phyloP scores from a whole-genome alignment of 2,888 invertebrate species.

The Andrena hattorfiana region DNA sequence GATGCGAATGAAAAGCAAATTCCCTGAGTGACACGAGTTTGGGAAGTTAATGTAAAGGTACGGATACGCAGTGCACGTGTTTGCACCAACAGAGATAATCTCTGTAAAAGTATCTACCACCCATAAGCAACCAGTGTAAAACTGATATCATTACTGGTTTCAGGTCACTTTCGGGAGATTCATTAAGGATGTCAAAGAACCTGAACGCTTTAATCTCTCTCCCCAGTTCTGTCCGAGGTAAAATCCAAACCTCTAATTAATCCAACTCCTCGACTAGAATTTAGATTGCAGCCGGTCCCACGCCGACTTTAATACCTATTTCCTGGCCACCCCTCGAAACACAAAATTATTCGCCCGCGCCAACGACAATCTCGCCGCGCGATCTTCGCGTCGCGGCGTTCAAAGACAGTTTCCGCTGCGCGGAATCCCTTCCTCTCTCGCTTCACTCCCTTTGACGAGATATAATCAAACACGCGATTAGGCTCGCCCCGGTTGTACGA shows the following conservation, averaged over 20 bases:
- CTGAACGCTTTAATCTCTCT: not conserved
- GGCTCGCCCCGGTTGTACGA: constrained; percentile 27
- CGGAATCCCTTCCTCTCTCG: constrained; percentile 16
- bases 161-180: not conserved
- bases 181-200: not conserved
- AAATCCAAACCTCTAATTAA: not conserved
- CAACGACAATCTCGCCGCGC: constrained; percentile 15
- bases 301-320: constrained; percentile 9
- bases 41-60: too few species aligned
- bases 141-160: too few species aligned
- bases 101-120: too few species aligned
- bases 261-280: not conserved
- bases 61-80: too few species aligned
- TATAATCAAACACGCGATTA: constrained; percentile 68
- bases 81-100: too few species aligned
- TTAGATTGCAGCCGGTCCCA: not conserved
- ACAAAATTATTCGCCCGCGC: not conserved
- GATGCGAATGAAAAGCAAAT: too few species aligned
- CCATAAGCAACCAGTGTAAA: too few species aligned
- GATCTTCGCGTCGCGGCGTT: constrained; percentile 9
- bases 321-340: not conserved
- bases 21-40: too few species aligned
- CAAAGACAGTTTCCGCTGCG: not conserved
- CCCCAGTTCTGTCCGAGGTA: not conserved
- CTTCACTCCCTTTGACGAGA: constrained; percentile 49